These are phyloP conservation scores for Raja brachyura DNA, from an alignment of 2,113 vertebrate species.

Conservation along the genomic window DNA sequence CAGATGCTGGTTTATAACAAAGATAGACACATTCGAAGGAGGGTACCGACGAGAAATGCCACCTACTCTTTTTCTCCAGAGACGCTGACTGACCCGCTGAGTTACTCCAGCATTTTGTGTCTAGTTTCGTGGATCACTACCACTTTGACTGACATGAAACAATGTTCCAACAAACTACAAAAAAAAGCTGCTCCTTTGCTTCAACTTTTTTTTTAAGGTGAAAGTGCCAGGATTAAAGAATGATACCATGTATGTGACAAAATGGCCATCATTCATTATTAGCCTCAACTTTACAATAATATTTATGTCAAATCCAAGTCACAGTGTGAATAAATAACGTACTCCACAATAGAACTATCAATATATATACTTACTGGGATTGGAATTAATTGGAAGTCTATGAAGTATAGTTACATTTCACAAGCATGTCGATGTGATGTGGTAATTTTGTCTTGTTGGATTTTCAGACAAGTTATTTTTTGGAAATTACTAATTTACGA, in stretches of 20 bases:
- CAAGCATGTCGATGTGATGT: too few relatives aligned
- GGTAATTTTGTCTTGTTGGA: too few relatives aligned
- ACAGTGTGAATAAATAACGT: background rate
- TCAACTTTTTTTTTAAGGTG: too few relatives aligned
- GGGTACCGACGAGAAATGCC: too few relatives aligned
- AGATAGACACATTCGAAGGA: too few relatives aligned
- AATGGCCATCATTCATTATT: background rate
- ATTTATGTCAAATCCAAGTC: background rate
- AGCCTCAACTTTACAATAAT: background rate
- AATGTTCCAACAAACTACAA: background rate
- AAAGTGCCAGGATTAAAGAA: background rate
- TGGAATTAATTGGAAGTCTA: constrained; percentile 9
- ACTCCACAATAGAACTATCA: background rate
- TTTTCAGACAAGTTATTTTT: too few relatives aligned
- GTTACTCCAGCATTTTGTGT: too few relatives aligned
- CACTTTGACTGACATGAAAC: background rate
- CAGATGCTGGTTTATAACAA: too few relatives aligned
- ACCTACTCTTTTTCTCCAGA: too few relatives aligned
- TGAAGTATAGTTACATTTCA: background rate
- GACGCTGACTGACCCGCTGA: too few relatives aligned
- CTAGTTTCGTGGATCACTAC: too few relatives aligned
- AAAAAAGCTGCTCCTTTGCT: background rate
- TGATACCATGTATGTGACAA: background rate
- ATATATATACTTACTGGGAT: background rate
- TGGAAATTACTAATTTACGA: too few relatives aligned